Evolutionary conservation across 2,797 vertebrate species (phyloP).

Genomic region (Pristis pectinata): DNA sequence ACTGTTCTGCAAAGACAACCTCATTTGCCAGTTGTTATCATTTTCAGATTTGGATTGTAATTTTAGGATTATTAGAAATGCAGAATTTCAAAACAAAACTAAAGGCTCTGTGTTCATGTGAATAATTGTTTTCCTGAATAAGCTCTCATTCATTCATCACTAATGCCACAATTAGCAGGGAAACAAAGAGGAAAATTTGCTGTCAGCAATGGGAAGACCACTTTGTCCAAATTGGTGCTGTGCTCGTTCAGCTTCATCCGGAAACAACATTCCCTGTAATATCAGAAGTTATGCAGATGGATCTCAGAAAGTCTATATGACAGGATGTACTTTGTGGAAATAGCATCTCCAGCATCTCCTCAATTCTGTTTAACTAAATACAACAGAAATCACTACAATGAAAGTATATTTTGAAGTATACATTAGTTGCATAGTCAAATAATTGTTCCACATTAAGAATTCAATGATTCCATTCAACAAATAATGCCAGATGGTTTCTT

Average conservation of each 20-base stretch:
- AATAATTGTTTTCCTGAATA: constrained; percentile 17
- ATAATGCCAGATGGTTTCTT: background rate
- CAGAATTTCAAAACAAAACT: background rate
- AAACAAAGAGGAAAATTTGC: constrained; percentile 7
- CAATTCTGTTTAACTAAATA: background rate
- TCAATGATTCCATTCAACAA: background rate
- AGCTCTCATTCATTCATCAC: background rate
- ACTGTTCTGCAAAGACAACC: background rate
- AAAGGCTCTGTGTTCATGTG: background rate
- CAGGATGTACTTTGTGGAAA: constrained; percentile 2
- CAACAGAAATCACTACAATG: background rate
- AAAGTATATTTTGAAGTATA: background rate
- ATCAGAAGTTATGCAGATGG: background rate
- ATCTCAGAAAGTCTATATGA: background rate
- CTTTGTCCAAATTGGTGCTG: background rate
- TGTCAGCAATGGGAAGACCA: background rate
- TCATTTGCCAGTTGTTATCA: background rate
- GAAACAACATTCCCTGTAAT: background rate
- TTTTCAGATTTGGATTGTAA: background rate
- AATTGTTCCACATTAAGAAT: background rate
- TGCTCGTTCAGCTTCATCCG: background rate
- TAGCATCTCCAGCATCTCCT: background rate
- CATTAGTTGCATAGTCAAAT: background rate
- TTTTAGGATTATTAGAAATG: background rate
- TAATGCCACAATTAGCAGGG: constrained; percentile 19